phyloP scores from a whole-genome alignment of 2,797 vertebrate genomes.

The Arctocebus calabarensis region DNA sequence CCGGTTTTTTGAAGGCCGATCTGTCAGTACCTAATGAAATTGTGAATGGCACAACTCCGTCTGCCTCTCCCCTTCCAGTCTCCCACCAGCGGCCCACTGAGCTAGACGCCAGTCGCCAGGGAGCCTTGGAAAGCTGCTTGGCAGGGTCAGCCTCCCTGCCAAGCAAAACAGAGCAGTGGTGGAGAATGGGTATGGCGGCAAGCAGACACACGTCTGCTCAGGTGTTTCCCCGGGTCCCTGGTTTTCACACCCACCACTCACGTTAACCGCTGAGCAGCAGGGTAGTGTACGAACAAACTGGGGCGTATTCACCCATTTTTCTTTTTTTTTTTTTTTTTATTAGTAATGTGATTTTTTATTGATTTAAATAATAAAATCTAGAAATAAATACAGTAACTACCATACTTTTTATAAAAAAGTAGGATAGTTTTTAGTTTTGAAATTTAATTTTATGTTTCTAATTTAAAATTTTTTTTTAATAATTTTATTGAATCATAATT shows the following conservation, averaged over 20 bases:
- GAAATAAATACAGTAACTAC: not conserved
- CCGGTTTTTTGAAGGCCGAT: not conserved
- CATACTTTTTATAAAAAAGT: not conserved
- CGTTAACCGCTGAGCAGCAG: too few species aligned
- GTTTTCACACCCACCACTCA: too few species aligned
- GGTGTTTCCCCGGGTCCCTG: not conserved
- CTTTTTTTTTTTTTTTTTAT: too few species aligned
- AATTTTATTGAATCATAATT: too few species aligned
- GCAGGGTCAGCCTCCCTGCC: not conserved
- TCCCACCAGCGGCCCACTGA: not conserved
- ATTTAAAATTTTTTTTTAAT: too few species aligned
- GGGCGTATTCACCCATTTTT: not conserved
- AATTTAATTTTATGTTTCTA: not conserved
- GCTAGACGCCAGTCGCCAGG: not conserved
- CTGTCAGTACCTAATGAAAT: not conserved
- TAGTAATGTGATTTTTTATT: not conserved
- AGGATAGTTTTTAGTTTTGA: not conserved
- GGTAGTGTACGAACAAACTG: not conserved
- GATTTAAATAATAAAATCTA: not conserved
- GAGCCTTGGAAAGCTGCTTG: not conserved
- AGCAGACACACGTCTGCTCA: not conserved
- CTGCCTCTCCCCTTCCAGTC: not conserved
- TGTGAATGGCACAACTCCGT: not conserved
- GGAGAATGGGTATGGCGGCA: too few species aligned
- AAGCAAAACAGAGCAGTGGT: not conserved